Evolutionary conservation across 1,140 invertebrate species (phyloP).

Genomic region (Rhyacophila brunnea): DNA sequence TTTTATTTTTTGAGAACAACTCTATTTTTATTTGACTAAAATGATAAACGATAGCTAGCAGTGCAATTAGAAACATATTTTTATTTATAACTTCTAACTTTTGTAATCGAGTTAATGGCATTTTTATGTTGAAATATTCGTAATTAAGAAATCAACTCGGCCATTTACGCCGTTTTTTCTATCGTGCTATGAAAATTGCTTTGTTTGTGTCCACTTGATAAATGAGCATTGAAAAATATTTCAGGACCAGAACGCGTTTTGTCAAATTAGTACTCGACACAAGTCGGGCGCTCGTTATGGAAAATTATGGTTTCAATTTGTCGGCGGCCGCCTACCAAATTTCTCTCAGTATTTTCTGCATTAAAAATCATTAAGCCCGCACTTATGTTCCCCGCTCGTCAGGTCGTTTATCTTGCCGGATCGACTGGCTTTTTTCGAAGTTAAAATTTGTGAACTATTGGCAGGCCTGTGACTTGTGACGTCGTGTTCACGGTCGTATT

Average conservation of each 20-base stretch:
- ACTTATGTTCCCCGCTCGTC: not conserved
- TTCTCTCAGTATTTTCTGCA: not conserved
- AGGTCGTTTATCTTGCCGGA: constrained; percentile 7
- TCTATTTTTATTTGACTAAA: too few relatives aligned
- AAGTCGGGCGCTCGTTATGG: not conserved
- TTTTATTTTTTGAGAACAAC: too few relatives aligned
- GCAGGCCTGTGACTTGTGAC: not conserved
- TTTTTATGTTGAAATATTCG: too few relatives aligned
- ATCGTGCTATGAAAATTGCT: not conserved
- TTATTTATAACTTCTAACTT: too few relatives aligned
- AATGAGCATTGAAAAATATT: constrained; percentile 2
- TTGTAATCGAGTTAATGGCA: too few relatives aligned
- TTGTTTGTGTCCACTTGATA: not conserved
- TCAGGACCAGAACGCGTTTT: not conserved
- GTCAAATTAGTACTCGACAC: constrained; percentile 3
- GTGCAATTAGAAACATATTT: too few relatives aligned
- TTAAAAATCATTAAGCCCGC: constrained; percentile 17
- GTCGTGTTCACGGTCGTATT: not conserved
- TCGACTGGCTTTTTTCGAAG: not conserved
- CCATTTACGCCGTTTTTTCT: not conserved
- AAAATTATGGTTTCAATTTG: constrained; percentile 26
- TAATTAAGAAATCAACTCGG: too few relatives aligned
- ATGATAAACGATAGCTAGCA: too few relatives aligned
- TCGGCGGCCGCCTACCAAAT: constrained; percentile 12
- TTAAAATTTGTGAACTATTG: constrained; percentile 3